Base-by-base conservation (phyloP, 2,888 invertebrate genomes). In the Macaria liturata region DNA sequence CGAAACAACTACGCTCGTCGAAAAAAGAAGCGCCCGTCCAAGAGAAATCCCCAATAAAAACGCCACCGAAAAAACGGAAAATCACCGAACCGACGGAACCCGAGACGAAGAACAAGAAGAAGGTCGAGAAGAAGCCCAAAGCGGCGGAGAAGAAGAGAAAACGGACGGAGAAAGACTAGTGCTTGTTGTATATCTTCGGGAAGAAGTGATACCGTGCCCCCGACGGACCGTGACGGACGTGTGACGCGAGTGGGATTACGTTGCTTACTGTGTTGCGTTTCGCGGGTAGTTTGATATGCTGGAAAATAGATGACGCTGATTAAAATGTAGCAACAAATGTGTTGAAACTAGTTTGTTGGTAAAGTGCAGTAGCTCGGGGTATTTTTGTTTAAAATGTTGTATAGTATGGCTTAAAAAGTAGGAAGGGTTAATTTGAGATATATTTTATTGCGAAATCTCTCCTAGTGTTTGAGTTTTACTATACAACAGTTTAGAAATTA, bases 121-220 rank as follows among this genome's bases (percentile, higher is more conserved):
- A 75, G 45, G 73, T 76, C 51, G 69, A 79, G 61, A 80, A 80
- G 59, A 78, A 83, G 69, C 20, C 49, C 30, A 77, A 77, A 66
- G 53, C 57, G 37, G 54, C 70, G 3, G 74, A 72, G 72, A 63
- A 68, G 62, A 75, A 70, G 51, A 70, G 74, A 67, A 93, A 82
- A 83, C 90, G 84, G 74, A 81, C 82, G 0, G 89, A 87, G 72
- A 92, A 88, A 60, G 89, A 90, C 72, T 90, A 91, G 91, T 89
- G 90, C 84, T 87, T 88, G 64, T 70, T 83, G 65, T 78, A 84
- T 65, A 86, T 89, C 68, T 90, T 86, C 69, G 82, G 76, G 61
- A 85, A 80, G 68, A 72, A 78, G 60, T 78, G 74, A 70, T 71
- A 59, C n/a, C 37, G 20, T 20, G 20, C 20, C 20, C 20, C 20